Base-by-base conservation (phyloP, 2,797 vertebrate genomes). In the Mormyrus hasselquistii region DNA sequence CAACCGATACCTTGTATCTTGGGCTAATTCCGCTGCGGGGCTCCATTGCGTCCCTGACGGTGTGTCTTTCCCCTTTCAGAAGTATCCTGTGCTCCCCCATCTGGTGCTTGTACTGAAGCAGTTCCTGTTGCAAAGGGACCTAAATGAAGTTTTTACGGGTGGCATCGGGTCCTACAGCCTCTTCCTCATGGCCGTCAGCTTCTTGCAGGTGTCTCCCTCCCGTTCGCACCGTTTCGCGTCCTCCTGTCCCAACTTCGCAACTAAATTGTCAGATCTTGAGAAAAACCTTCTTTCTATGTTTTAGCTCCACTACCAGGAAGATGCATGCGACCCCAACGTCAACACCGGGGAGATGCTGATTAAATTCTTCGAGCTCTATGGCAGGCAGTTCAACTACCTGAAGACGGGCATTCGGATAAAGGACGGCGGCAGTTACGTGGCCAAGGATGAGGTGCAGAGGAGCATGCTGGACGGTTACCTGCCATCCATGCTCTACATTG, bases 111-210 rank as follows among this genome's bases (percentile, higher is more conserved):
- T 99, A 94, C 95, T 99, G 94, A 99, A 99, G 92, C 99, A 99
- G 94, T 99, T 99, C 95, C 95, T 99, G 88, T 94, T 99, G 91
- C 98, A 99, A 93, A 97, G 99, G 94, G 98, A 99, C 92, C 97
- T 99, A 89, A 99, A 99, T 90, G 99, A 99, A 94, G 99, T 99
- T 90, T 99, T 99, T 92, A 99, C 98, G 0, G 99, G 99, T 76
- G 98, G 99, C 92, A 99, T 99, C 0, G 98, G 98, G 90, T 99
- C 99, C 92, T 99, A 99, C 87, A 99, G 98, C 95, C 97, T 99
- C 89, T 99, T 99, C 94, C 97, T 99, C 93, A 99, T 99, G 99
- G 98, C 97, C 87, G 99, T 99, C 93, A 99, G 98, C 94, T 99
- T 99, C 91, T 96, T 99, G 92, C 99, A 99, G 97, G 98, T 99